Evolutionary conservation across 2,888 invertebrate genomes (phyloP).

Genomic region (Eutolmus rufibarbis): DNA sequence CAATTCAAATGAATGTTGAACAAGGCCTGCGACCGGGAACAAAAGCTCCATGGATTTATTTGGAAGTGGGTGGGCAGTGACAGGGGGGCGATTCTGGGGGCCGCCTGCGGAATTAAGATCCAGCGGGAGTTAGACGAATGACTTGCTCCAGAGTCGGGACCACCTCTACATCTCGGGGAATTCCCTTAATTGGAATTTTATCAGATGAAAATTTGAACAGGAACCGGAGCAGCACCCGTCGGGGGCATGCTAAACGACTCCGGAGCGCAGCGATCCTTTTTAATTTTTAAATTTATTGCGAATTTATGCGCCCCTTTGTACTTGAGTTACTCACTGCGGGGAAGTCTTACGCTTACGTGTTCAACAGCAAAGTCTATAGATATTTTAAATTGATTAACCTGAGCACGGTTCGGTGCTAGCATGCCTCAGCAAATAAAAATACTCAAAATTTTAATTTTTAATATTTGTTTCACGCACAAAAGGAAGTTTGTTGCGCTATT

Average conservation of each 20-base stretch:
- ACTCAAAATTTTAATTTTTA: background rate
- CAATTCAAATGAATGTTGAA: slow-evolving; percentile 38
- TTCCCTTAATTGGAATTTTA: slow-evolving; percentile 41
- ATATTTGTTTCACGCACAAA: background rate
- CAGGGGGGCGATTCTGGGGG: background rate
- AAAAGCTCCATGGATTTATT: slow-evolving; percentile 23
- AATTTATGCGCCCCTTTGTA: slow-evolving; percentile 18
- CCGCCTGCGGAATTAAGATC: slow-evolving; percentile 19
- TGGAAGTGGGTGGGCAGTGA: background rate
- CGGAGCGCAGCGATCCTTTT: slow-evolving; percentile 3
- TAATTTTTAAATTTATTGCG: slow-evolving; percentile 38
- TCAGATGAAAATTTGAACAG: slow-evolving; percentile 40
- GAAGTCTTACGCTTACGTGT: background rate
- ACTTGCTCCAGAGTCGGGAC: background rate
- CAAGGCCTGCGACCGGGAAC: slow-evolving; percentile 18
- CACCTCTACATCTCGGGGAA: slow-evolving; percentile 24
- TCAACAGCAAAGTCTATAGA: background rate
- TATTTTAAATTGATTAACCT: background rate
- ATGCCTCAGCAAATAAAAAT: background rate
- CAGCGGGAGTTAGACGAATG: slow-evolving; percentile 27
- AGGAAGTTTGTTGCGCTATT: background rate
- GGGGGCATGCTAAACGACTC: slow-evolving; percentile 23
- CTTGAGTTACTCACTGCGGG: background rate
- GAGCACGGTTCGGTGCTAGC: background rate
- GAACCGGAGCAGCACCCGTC: background rate